These are phyloP conservation scores for Syngnathus rostellatus DNA, from an alignment of 2,797 vertebrate species.

Conservation along the genomic window DNA sequence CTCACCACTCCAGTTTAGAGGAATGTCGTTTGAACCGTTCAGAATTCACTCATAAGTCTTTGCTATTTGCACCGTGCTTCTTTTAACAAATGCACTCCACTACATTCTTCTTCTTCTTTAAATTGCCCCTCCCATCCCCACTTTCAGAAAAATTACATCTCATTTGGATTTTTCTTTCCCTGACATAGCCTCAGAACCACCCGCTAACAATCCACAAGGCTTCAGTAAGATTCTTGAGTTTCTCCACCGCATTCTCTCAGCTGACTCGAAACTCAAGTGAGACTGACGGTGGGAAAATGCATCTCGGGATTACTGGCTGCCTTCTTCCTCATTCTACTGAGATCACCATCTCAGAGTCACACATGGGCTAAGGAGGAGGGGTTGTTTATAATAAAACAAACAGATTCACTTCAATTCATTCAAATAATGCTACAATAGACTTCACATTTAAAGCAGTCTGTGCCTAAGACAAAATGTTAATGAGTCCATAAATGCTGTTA, in stretches of 20 bases:
- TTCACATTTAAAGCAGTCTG: not conserved
- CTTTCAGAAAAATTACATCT: not conserved
- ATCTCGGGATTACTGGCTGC: conserved; percentile 28
- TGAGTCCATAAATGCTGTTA: not conserved
- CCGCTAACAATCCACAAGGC: conserved; percentile 18
- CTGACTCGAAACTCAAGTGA: conserved; percentile 27
- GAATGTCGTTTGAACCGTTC: conserved; percentile 7
- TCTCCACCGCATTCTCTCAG: conserved; percentile 24
- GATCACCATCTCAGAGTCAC: conserved; percentile 48
- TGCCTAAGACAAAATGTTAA: not conserved
- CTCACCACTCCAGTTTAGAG: conserved; percentile 9
- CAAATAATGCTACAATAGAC: not conserved
- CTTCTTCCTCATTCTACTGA: conserved; percentile 55
- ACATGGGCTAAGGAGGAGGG: conserved; percentile 34
- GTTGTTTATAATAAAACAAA: conserved; percentile 45
- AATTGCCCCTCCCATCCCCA: not conserved
- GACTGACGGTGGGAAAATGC: conserved; percentile 43
- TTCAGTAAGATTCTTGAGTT: conserved; percentile 12
- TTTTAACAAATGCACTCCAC: not conserved
- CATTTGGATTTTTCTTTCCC: conserved; percentile 1
- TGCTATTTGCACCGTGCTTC: conserved; percentile 1
- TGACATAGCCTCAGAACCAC: conserved; percentile 6
- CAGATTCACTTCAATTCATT: conserved; percentile 3
- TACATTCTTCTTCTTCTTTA: not conserved
- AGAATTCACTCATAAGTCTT: conserved; percentile 9